Percentiles rank a stretch among this genome's conserved stretches.
These are phyloP conservation scores for Ephestia elutella DNA, from an alignment of 1,140 invertebrate genomes.

Conservation along the genomic window DNA sequence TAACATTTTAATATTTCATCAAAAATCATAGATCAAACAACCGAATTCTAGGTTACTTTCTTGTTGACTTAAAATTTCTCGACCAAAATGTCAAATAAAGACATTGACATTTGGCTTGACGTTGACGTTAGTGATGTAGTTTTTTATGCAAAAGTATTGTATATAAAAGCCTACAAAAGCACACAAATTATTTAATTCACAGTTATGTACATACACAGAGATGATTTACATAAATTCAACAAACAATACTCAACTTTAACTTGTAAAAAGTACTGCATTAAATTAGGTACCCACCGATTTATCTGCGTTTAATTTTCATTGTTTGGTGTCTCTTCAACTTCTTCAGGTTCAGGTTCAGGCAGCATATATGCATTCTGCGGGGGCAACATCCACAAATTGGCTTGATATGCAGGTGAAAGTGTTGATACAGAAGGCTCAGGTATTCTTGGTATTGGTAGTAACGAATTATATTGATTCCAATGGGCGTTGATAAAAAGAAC, in stretches of 20 bases:
- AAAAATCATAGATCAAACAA: slow-evolving; percentile 8
- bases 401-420: slow-evolving; percentile 45
- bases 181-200: too few relatives aligned
- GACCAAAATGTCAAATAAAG: background rate
- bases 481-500: slow-evolving; percentile 68
- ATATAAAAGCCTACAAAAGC: too few relatives aligned
- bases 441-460: slow-evolving; percentile 63
- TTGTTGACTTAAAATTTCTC: slow-evolving; percentile 11
- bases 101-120: background rate
- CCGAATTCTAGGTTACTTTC: slow-evolving; percentile 21
- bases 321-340: slow-evolving; percentile 16
- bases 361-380: slow-evolving; percentile 52
- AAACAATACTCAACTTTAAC: too few relatives aligned
- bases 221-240: too few relatives aligned
- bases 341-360: slow-evolving; percentile 16
- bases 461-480: slow-evolving; percentile 62
- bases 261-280: too few relatives aligned
- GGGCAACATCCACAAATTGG: slow-evolving; percentile 49
- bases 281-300: too few relatives aligned
- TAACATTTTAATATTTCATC: slow-evolving; percentile 38
- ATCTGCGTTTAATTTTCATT: background rate
- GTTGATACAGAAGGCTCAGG: slow-evolving; percentile 49
- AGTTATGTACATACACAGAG: too few relatives aligned
- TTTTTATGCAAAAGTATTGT: background rate
- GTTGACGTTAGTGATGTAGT: background rate